Evolutionary conservation across 2,888 invertebrate species (phyloP).

Genomic region (Sylvicola cinctus): DNA sequence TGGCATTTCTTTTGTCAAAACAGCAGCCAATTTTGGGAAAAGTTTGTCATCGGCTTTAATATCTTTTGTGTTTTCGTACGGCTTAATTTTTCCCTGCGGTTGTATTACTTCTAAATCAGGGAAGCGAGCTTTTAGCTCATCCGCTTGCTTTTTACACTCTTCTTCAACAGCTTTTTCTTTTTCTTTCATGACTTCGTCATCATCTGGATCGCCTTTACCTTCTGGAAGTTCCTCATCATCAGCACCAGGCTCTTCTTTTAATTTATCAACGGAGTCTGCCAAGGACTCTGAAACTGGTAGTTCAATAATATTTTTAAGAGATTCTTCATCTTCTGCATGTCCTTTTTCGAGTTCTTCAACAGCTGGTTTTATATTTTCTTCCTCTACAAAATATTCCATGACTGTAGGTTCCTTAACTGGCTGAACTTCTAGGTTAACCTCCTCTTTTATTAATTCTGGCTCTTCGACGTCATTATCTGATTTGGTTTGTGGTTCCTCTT

Average conservation of each 20-base stretch:
- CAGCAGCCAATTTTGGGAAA: conserved; percentile 3
- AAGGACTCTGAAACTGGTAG: conserved; percentile 9
- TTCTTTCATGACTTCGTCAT: conserved; percentile 12
- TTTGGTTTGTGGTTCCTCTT: conserved; percentile 10
- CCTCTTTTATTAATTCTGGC: conserved; percentile 8
- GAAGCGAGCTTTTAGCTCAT: conserved; percentile 49
- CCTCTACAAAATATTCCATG: conserved; percentile 10
- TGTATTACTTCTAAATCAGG: conserved; percentile 53
- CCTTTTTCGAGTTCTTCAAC: conserved; percentile 7
- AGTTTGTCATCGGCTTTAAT: conserved; percentile 5
- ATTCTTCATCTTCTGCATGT: conserved; percentile 9
- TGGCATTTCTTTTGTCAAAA: neutral
- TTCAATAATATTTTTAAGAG: conserved; percentile 7
- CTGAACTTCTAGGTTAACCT: conserved; percentile 10
- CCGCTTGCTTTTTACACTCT: conserved; percentile 34
- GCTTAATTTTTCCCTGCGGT: conserved; percentile 38
- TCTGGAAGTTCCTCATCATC: conserved; percentile 9
- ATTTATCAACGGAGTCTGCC: conserved; percentile 10
- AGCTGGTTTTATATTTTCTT: conserved; percentile 7
- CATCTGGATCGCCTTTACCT: conserved; percentile 9
- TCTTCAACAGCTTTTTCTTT: conserved; percentile 15
- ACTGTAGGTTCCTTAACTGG: conserved; percentile 10
- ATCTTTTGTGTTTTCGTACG: conserved; percentile 28
- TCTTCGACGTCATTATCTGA: conserved; percentile 8
- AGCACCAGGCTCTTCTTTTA: conserved; percentile 10